Base-by-base conservation (phyloP, 1,140 invertebrate species). In the Eufriesea mexicana region DNA sequence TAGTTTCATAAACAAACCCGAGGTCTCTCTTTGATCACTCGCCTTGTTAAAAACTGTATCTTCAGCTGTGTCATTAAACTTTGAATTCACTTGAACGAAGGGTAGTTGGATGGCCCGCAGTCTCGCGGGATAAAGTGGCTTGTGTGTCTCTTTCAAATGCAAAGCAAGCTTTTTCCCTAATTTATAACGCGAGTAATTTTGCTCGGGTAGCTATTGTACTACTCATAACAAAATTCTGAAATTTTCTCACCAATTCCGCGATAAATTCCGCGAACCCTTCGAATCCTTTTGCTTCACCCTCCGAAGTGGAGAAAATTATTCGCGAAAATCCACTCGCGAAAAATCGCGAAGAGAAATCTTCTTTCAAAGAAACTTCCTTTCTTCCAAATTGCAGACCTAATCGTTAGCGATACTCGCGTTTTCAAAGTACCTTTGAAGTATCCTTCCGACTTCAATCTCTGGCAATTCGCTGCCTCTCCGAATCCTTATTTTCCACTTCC, bases 141-240 rank as follows among this genome's bases (percentile, higher is more conserved):
- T 51, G 35, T 23, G n/a, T 49, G 20, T n/a, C 28, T 42, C 64
- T 59, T 79, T 79, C 25, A 79, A 79, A 79, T 70, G 76, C 25
- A 70, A 70, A 79, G 12, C n/a, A 49, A 47, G 42, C 23, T 59
- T 68, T 70, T 42, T 59, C 42, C 51, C 28, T 20, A 67, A 66
- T 45, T 77, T 55, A 47, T 66, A 54, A 77, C 28, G 28, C 28
- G 5, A 42, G n/a, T 7, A 42, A 18, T 12, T 47, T 12, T 25
- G 25, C 20, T 57, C 76, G 10, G 0, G 5, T 28, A 78, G 57
- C 12, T 47, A 25, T 47, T 47, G 2, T 42, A 5, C 0, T 59
- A 28, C 49, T 79, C 66, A 28, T 49, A 49, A 62, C 25, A n/a
- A n/a, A n/a, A 18, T 16, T 4, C 18, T 6, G 28, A 68, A 57